Evolutionary conservation across 2,888 invertebrate genomes (phyloP).

Genomic region (Tenthredo notha): DNA sequence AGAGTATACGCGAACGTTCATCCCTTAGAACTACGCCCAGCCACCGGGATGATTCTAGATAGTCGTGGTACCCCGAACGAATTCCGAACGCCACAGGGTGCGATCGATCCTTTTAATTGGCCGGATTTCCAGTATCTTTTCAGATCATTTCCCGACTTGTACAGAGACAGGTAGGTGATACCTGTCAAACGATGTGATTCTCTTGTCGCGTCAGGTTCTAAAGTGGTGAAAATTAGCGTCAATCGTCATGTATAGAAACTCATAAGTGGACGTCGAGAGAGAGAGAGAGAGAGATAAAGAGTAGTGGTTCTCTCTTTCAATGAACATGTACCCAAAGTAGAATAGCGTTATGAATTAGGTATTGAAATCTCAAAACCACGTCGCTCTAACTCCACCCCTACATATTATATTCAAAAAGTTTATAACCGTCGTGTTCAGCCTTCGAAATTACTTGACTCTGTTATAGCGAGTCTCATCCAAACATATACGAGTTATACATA

Average conservation of each 20-base stretch:
- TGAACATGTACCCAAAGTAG: not conserved
- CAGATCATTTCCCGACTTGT: not conserved
- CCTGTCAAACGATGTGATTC: not conserved
- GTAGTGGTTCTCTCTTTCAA: not conserved
- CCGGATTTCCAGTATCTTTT: conserved; percentile 23
- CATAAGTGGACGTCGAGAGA: not conserved
- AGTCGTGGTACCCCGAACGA: conserved; percentile 3
- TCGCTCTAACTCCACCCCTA: not conserved
- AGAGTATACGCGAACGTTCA: not conserved
- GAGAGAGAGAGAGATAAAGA: not conserved
- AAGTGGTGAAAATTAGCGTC: conserved; percentile 20
- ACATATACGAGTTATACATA: no score
- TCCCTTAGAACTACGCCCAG: conserved; percentile 26
- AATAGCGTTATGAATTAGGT: not conserved
- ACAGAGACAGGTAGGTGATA: not conserved
- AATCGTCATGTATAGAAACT: not conserved
- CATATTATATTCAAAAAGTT: not conserved
- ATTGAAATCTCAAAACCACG: conserved; percentile 7
- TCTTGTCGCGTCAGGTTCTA: not conserved
- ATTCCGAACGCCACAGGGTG: conserved; percentile 20
- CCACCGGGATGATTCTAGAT: conserved; percentile 1
- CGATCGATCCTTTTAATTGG: conserved; percentile 43
- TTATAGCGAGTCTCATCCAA: not conserved
- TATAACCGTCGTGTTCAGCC: not conserved
- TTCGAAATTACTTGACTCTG: not conserved